phyloP scores from a whole-genome alignment of 2,797 vertebrate genomes.

The Nyctalus aviator region DNA sequence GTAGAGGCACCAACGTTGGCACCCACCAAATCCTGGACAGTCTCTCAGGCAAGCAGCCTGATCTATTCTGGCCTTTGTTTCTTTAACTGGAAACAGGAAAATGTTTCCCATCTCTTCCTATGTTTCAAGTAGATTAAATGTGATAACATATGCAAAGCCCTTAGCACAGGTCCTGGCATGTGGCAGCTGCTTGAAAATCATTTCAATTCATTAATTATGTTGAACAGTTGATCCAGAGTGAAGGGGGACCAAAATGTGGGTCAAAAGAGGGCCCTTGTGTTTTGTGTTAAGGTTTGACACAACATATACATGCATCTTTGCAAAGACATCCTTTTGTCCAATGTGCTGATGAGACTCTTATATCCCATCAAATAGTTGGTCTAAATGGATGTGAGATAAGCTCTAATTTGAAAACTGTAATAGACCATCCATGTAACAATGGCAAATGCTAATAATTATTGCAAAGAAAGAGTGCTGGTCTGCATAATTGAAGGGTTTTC shows the following conservation, averaged over 20 bases:
- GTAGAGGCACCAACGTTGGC: not conserved
- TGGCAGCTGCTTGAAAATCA: not conserved
- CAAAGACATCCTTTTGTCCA: not conserved
- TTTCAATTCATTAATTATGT: not conserved
- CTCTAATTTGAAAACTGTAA: not conserved
- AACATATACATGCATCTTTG: not conserved
- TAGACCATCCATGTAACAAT: not conserved
- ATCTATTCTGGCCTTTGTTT: not conserved
- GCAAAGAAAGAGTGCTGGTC: not conserved
- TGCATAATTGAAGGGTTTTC: not conserved
- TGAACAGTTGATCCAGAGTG: not conserved
- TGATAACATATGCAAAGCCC: not conserved
- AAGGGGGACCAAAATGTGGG: not conserved
- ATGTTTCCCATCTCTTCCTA: not conserved
- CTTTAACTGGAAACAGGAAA: conserved; percentile 6
- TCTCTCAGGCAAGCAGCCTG: not conserved
- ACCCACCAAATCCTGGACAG: not conserved
- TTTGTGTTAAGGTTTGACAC: not conserved
- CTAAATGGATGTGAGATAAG: not conserved
- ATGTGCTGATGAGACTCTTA: not conserved
- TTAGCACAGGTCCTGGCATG: not conserved
- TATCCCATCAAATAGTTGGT: not conserved
- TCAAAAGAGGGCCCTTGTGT: not conserved
- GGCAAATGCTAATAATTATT: not conserved
- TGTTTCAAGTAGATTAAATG: not conserved